Conservation (phyloP, 2,888 invertebrate species). For the Papilio protenor region DNA sequence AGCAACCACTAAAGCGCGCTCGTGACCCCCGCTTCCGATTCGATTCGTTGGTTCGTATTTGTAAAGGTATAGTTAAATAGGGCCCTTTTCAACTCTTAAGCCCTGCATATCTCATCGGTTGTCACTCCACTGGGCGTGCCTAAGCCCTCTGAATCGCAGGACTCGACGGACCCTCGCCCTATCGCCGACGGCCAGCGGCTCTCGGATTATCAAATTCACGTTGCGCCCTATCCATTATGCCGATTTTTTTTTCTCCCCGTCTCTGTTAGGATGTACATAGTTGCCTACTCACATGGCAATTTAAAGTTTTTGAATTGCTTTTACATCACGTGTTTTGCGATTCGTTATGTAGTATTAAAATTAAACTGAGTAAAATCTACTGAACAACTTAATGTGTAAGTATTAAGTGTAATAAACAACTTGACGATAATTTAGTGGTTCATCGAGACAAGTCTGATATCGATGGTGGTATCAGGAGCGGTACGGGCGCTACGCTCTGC, state of each 20-base stretch:
- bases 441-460: slow-evolving; percentile 30
- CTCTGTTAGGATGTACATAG: background rate
- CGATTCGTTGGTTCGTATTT: slow-evolving; percentile 43
- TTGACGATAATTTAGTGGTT: slow-evolving; percentile 3
- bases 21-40: slow-evolving; percentile 50
- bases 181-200: slow-evolving; percentile 73
- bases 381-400: no score
- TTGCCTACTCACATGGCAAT: background rate
- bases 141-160: slow-evolving; percentile 63
- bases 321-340: background rate
- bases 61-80: background rate
- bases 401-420: background rate
- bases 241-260: slow-evolving; percentile 47
- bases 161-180: slow-evolving; percentile 68
- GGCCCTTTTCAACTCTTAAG: slow-evolving; percentile 55
- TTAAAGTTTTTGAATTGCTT: background rate
- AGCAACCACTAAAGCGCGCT: slow-evolving; percentile 53
- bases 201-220: slow-evolving; percentile 74
- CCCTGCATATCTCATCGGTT: slow-evolving; percentile 50
- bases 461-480: slow-evolving; percentile 42
- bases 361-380: background rate
- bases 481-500: slow-evolving; percentile 66
- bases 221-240: slow-evolving; percentile 52
- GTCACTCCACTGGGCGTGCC: slow-evolving; percentile 61
- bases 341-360: background rate